Percentiles rank a stretch among this genome's conserved stretches.
Conservation (phyloP, 1,140 invertebrate genomes). For the Bradynema listronoti region DNA sequence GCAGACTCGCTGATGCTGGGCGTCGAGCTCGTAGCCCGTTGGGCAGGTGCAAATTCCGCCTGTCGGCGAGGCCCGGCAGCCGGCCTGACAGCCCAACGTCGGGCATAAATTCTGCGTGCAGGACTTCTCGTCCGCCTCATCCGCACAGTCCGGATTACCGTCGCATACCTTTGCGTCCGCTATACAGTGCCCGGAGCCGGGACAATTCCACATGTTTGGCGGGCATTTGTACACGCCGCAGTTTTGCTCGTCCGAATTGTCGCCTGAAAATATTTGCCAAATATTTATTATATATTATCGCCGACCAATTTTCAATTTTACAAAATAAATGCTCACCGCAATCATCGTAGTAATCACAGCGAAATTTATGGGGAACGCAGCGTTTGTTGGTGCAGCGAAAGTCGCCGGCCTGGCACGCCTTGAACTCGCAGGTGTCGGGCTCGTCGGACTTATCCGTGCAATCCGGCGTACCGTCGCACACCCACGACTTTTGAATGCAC, state of each 20-base stretch:
- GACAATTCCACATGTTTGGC: conserved; percentile 82
- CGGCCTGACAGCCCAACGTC: conserved; percentile 75
- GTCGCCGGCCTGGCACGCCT: conserved; percentile 78
- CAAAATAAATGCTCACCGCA: conserved; percentile 32
- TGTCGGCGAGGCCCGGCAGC: conserved; percentile 76
- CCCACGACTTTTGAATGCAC: conserved; percentile 68
- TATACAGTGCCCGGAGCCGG: conserved; percentile 74
- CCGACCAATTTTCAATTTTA: conserved; percentile 59
- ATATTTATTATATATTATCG: conserved; percentile 27
- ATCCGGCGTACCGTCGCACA: conserved; percentile 48
- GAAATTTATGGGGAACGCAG: conserved; percentile 72
- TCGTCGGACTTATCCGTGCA: conserved; percentile 75
- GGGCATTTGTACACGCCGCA: conserved; percentile 79
- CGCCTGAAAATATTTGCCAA: conserved; percentile 58
- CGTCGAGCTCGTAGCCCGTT: conserved; percentile 67
- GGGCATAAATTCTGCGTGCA: conserved; percentile 70
- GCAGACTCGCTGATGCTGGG: conserved; percentile 76
- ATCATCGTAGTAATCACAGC: conserved; percentile 61
- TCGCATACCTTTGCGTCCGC: conserved; percentile 79
- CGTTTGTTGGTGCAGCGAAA: conserved; percentile 81
- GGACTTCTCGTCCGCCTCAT: conserved; percentile 77
- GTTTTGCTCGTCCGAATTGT: conserved; percentile 72
- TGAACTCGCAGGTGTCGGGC: conserved; percentile 72
- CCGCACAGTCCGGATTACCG: conserved; percentile 76
- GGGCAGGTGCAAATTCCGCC: conserved; percentile 83